These are phyloP conservation scores for Macrochelys suwanniensis DNA, from an alignment of 2,797 vertebrate species.

Conservation along the genomic window DNA sequence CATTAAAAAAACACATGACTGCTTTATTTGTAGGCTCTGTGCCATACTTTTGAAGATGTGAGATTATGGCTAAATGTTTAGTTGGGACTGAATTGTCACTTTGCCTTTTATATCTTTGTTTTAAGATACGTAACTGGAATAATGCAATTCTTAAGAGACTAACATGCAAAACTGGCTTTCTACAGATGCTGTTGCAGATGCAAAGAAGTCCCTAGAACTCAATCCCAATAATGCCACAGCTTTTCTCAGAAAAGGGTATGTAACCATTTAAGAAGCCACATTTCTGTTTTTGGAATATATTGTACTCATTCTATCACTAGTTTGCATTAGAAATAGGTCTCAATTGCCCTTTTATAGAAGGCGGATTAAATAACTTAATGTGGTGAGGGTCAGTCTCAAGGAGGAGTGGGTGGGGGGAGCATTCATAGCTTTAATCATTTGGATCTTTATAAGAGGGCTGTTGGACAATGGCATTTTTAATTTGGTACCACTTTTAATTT, in stretches of 20 bases:
- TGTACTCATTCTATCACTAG: background rate
- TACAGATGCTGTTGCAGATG: conserved; percentile 84
- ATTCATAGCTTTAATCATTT: background rate
- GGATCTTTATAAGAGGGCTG: background rate
- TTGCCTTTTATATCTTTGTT: background rate
- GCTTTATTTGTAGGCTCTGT: background rate
- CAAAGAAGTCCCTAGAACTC: conserved; percentile 82
- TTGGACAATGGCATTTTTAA: background rate
- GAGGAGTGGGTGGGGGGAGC: background rate
- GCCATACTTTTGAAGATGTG: background rate
- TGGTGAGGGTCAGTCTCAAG: background rate
- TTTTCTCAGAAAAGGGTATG: conserved; percentile 85
- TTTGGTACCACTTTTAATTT: background rate
- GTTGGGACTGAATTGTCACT: background rate
- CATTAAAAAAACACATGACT: background rate
- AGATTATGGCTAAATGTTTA: background rate
- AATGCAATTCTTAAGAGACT: background rate
- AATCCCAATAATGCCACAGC: conserved; percentile 82
- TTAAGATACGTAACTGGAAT: background rate
- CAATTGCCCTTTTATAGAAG: background rate
- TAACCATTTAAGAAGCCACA: background rate
- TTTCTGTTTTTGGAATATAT: background rate
- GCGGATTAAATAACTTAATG: background rate
- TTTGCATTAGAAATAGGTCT: background rate
- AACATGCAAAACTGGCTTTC: conserved; percentile 41